These are phyloP conservation scores for Paguma larvata DNA, from an alignment of 2,797 vertebrate genomes.

Conservation along the genomic window DNA sequence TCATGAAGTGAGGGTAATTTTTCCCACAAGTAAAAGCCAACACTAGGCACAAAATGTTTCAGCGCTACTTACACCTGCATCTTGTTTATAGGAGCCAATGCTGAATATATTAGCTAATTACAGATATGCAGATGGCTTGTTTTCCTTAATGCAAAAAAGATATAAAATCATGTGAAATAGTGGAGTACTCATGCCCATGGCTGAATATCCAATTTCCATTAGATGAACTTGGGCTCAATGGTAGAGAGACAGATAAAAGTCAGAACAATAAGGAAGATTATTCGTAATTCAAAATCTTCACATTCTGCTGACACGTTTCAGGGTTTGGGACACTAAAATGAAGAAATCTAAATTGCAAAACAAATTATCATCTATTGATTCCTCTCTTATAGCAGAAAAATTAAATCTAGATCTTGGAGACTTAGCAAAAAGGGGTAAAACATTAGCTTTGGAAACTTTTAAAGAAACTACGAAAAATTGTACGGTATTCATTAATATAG, in stretches of 20 bases:
- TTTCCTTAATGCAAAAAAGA: slow-evolving; percentile 67
- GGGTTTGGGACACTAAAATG: slow-evolving; percentile 57
- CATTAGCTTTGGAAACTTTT: background rate
- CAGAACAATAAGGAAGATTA: slow-evolving; percentile 65
- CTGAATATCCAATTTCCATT: slow-evolving; percentile 57
- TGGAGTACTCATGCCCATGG: background rate
- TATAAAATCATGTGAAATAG: slow-evolving; percentile 43
- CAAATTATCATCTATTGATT: slow-evolving; percentile 58
- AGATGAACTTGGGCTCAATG: slow-evolving; percentile 56
- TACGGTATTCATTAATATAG: background rate
- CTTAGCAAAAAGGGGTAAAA: slow-evolving; percentile 6
- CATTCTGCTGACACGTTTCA: slow-evolving; percentile 48
- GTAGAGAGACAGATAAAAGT: slow-evolving; percentile 65
- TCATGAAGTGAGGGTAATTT: slow-evolving; percentile 37
- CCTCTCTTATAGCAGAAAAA: slow-evolving; percentile 65
- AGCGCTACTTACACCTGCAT: slow-evolving; percentile 64
- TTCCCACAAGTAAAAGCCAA: slow-evolving; percentile 29
- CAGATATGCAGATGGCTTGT: slow-evolving; percentile 76
- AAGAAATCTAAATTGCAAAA: slow-evolving; percentile 77
- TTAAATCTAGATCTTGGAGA: slow-evolving; percentile 53
- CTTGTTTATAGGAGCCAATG: slow-evolving; percentile 68
- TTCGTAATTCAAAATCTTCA: slow-evolving; percentile 62
- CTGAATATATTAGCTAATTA: slow-evolving; percentile 80
- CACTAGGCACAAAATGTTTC: background rate
- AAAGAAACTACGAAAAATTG: background rate